Percentiles rank a stretch among this genome's conserved stretches.
Conservation (phyloP, 2,888 invertebrate species). For the Stomorhina lunata region DNA sequence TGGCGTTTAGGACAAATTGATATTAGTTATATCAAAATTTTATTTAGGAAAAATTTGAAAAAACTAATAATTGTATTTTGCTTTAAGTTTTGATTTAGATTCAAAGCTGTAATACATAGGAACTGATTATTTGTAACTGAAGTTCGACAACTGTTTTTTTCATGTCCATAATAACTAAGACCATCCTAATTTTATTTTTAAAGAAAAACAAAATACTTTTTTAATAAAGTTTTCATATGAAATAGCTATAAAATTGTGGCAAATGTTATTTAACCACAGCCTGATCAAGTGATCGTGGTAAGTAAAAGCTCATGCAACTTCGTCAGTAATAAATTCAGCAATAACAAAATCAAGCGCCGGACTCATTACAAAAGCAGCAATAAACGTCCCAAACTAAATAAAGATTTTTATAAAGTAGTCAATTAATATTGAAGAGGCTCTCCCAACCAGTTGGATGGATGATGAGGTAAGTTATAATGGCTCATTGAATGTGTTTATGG, state of each 20-base stretch:
- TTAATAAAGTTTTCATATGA: neutral
- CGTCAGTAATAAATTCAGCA: neutral
- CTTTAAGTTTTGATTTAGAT: too few species aligned
- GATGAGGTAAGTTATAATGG: constrained; percentile 23
- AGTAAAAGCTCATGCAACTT: constrained; percentile 45
- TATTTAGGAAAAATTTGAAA: too few species aligned
- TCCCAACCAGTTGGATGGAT: constrained; percentile 52
- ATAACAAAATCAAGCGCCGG: neutral
- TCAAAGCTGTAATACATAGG: too few species aligned
- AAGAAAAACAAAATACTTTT: neutral
- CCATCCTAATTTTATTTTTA: too few species aligned
- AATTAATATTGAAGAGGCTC: constrained; percentile 64
- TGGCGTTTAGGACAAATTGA: too few species aligned
- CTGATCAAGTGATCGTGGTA: constrained; percentile 27
- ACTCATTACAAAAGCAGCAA: neutral
- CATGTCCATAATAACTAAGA: too few species aligned
- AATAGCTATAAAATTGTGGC: neutral
- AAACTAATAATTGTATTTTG: too few species aligned
- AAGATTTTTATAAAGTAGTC: constrained; percentile 37
- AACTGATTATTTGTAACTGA: too few species aligned
- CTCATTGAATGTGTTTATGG: neutral
- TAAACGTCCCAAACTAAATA: constrained; percentile 15
- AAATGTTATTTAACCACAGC: constrained; percentile 52
- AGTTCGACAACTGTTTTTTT: too few species aligned
- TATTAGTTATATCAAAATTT: too few species aligned